phyloP scores from a whole-genome alignment of 2,797 vertebrate species.

The Falco columbarius region DNA sequence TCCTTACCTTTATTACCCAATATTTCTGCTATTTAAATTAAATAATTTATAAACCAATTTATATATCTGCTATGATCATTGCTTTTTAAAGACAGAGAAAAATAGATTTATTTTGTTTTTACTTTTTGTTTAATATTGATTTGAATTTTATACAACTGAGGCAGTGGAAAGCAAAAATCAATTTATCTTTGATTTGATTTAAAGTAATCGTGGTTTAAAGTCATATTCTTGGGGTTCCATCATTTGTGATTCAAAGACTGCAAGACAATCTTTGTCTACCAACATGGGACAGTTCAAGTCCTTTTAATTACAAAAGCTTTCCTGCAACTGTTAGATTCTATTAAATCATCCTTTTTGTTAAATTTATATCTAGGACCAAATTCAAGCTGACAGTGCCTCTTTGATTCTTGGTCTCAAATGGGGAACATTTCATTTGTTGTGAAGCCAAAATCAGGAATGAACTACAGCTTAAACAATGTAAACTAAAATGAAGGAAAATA shows the following conservation, averaged over 20 bases:
- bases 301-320: slow-evolving; percentile 1
- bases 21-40: not conserved
- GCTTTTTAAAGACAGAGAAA: not conserved
- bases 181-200: not conserved
- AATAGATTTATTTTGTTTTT: not conserved
- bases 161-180: not conserved
- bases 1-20: not conserved
- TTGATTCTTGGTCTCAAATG: not conserved
- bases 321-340: not conserved
- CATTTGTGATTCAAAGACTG: not conserved
- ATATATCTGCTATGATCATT: not conserved
- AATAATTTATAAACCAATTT: not conserved
- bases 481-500: not conserved
- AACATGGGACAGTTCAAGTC: not conserved
- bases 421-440: not conserved
- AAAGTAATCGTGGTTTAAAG: not conserved
- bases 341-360: not conserved
- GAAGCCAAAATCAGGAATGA: slow-evolving; percentile 3
- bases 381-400: not conserved
- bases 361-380: slow-evolving; percentile 5
- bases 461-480: not conserved
- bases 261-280: not conserved
- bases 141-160: not conserved
- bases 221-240: not conserved
- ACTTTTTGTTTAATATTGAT: not conserved